Base-by-base conservation (phyloP, 2,888 invertebrate species). In the Hydraecia micacea region DNA sequence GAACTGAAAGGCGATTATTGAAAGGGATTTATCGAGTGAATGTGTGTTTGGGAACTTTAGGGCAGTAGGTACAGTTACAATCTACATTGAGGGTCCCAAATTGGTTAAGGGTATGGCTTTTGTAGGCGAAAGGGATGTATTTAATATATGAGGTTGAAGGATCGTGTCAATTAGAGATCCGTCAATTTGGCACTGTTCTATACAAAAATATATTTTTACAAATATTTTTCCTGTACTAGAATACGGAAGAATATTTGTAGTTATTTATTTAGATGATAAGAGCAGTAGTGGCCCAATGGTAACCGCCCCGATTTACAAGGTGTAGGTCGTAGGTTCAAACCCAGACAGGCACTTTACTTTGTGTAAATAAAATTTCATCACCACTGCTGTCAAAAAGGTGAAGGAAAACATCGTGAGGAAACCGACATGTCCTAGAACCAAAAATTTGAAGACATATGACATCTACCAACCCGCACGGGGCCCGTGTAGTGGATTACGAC, bases 1-100 rank as follows among this genome's bases (percentile, higher is more conserved):
- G 32, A 42, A 68, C 72, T 73, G 63, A 70, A 81, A 77, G 66
- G 66, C 77, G 69, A 85, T 77, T 85, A 85, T 72, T 72, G 46
- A 21, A 80, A 52, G 28, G 71, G 74, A 66, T 81, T 77, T 77
- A 75, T 70, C 21, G 66, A 25, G 15, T 28, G 13, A 2, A 52
- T 75, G 36, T 65, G 52, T 42, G n/a, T 65, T n/a, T 2, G 15
- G 25, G 28, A 18, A 4, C 49, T 49, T n/a, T 25, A n/a, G 32
- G 68, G 68, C 49, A 42, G 46, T 52, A 49, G 18, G 15, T 39
- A 52, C 18, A 42, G 15, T 71, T 25, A 63, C 25, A 15, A 76
- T 18, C 42, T 13, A 58, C 36, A 67, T 69, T 21, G 5, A 81
- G 36, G 63, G 71, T 52, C 36, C 52, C 4, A 46, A 77, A 65